These are phyloP conservation scores for Leguminivora glycinivorella DNA, from an alignment of 1,140 invertebrate species.

Conservation along the genomic window DNA sequence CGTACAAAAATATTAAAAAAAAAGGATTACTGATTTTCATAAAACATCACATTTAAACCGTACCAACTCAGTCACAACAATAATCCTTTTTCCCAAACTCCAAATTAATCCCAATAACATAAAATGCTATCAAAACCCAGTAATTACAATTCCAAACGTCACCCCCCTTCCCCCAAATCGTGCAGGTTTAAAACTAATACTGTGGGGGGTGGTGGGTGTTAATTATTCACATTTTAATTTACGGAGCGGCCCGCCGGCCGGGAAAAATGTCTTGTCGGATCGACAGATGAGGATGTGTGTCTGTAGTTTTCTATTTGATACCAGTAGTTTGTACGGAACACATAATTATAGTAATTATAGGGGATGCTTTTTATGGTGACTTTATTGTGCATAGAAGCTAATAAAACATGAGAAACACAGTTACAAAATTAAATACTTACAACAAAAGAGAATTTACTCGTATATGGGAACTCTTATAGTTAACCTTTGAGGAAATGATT, in stretches of 20 bases:
- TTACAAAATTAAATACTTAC: too few species aligned
- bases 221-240: conserved; percentile 29
- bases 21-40: not conserved
- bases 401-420: too few species aligned
- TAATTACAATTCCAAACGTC: conserved; percentile 21
- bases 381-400: too few species aligned
- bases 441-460: too few species aligned
- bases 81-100: conserved; percentile 11
- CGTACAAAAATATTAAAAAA: too few species aligned
- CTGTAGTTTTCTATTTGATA: not conserved
- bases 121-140: conserved; percentile 11
- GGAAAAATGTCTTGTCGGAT: conserved; percentile 24
- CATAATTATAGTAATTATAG: too few species aligned
- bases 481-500: too few species aligned
- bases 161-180: not conserved
- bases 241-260: not conserved
- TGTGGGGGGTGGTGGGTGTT: conserved; percentile 5
- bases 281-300: conserved; percentile 14
- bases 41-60: not conserved
- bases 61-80: not conserved
- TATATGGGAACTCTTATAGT: too few species aligned
- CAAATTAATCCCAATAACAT: conserved; percentile 13
- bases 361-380: too few species aligned
- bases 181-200: conserved; percentile 24
- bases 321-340: too few species aligned